Evolutionary conservation across 1,140 invertebrate species (phyloP).

Genomic region (Scaptomyza graminum): DNA sequence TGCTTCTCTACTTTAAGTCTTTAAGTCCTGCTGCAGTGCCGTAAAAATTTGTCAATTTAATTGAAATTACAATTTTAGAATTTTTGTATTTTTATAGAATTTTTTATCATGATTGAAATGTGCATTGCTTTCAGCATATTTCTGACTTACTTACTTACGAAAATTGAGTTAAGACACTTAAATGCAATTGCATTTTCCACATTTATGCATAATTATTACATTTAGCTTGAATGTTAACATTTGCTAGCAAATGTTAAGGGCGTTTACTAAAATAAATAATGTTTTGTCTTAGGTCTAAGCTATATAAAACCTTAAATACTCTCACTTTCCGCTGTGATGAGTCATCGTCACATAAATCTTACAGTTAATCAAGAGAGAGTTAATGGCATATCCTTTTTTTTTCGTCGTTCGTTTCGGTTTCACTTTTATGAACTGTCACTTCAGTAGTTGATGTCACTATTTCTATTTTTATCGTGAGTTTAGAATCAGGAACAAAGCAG

Average conservation of each 20-base stretch:
- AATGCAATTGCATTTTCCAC: background rate
- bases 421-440: background rate
- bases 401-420: too few relatives aligned
- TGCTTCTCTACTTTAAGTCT: too few relatives aligned
- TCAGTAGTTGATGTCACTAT: slow-evolving; percentile 4
- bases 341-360: background rate
- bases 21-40: slow-evolving; percentile 25
- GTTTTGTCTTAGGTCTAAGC: too few relatives aligned
- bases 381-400: slow-evolving; percentile 12
- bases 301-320: background rate
- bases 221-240: too few relatives aligned
- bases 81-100: slow-evolving; percentile 62
- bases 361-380: background rate
- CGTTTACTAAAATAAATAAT: too few relatives aligned
- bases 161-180: background rate
- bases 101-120: slow-evolving; percentile 80
- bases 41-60: slow-evolving; percentile 83
- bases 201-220: background rate
- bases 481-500: slow-evolving; percentile 2
- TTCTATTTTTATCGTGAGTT: slow-evolving; percentile 1
- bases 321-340: background rate
- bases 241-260: too few relatives aligned
- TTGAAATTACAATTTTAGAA: slow-evolving; percentile 74
- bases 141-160: slow-evolving; percentile 31
- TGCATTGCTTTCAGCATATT: slow-evolving; percentile 49